Evolutionary conservation across 2,888 invertebrate species (phyloP), one percentile per base, ranked within the genome.

Genomic region (Parnassius mnemosyne): DNA sequence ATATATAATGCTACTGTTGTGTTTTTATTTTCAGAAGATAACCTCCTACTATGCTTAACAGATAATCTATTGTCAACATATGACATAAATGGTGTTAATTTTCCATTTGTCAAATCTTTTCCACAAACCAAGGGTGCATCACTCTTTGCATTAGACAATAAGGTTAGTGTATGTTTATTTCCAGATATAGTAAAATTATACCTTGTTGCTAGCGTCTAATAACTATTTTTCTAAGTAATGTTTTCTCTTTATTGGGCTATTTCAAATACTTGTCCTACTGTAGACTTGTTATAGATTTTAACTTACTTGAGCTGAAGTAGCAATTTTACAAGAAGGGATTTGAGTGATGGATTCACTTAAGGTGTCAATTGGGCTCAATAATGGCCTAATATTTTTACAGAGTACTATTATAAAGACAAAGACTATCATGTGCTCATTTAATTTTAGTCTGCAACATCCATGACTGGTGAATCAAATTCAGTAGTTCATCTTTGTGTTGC

Each of bases 401-500:
- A 34, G 34, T 34, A 34, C 7, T 34, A 34, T 3, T 7, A 34
- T 34, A 34, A 34, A 34, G 34, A 5, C 7, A 7, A 34, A 34
- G 5, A 34, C 25, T 5, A 34, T 7, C 34, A 34, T 56, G 59
- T 55, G 53, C 50, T 11, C 16, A 34, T 60, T 57, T 60, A 51
- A 58, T 79, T 80, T 47, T 75, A 90, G 91, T 84, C 86, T 3
- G 80, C 85, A 64, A 86, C 84, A 64, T 85, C 85, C 61, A 79
- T 87, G 77, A 88, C 96, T n/a, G 97, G 97, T 1, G 95, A 95
- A 74, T 93, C 94, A 44, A 94, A 94, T 66, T 93, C 95, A 3
- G 93, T 95, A 12, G 95, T 98, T n/a, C 93, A 96, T 53, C 89
- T 99, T 68, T 97, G 97, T 79, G 97, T 98, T 25, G 97, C 96